Evolutionary conservation across 2,797 vertebrate genomes (phyloP).

Genomic region (Picus viridis): DNA sequence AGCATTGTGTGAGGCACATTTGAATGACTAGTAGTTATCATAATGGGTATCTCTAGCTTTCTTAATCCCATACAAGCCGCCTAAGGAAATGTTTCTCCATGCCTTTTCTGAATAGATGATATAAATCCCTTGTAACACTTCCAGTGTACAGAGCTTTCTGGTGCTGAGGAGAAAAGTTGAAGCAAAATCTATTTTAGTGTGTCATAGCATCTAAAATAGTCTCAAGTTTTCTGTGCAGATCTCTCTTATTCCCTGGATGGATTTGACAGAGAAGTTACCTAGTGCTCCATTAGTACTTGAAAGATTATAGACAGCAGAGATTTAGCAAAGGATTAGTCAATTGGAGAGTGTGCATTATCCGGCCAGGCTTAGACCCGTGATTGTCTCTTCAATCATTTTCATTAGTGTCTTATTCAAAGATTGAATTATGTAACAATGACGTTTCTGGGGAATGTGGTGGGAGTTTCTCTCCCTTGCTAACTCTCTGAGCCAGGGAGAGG

Average conservation of each 20-base stretch:
- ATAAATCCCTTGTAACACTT: background rate
- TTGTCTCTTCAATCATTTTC: constrained; percentile 86
- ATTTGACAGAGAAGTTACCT: constrained; percentile 75
- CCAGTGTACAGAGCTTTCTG: background rate
- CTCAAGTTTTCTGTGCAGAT: constrained; percentile 57
- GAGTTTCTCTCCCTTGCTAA: background rate
- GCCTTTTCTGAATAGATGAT: background rate
- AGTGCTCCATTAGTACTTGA: constrained; percentile 74
- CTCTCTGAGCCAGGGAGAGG: background rate
- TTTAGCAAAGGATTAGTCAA: constrained; percentile 86
- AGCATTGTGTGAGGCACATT: background rate
- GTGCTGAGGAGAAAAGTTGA: background rate
- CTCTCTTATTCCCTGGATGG: constrained; percentile 38
- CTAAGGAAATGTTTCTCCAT: background rate
- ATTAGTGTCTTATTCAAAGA: constrained; percentile 88
- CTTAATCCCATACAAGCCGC: background rate
- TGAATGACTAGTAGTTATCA: background rate
- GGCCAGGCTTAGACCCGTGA: constrained; percentile 83
- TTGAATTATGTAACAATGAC: constrained; percentile 87
- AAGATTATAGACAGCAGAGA: constrained; percentile 81
- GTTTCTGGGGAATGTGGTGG: constrained; percentile 66
- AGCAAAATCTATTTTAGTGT: background rate
- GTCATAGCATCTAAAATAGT: background rate
- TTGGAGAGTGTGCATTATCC: constrained; percentile 83
- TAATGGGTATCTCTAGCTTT: background rate